Base-by-base conservation (phyloP, 2,888 invertebrate species). In the Crioceris asparagi region DNA sequence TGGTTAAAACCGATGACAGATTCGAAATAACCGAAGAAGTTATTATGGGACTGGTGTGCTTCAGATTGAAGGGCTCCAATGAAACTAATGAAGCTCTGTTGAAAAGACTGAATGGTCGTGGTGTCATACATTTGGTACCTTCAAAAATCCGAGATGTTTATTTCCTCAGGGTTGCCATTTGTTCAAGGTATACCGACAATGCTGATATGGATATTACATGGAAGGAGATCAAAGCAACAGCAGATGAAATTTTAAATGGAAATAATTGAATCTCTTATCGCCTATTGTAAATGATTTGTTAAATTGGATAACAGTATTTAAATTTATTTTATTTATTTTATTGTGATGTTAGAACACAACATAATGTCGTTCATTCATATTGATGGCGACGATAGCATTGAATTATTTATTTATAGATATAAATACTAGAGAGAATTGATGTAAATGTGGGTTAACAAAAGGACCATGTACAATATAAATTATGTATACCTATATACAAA, bases 1-100 rank as follows among this genome's bases (percentile, higher is more conserved):
- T 83, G n/a, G 78, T 92, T 0, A 57, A 64, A 33, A 61, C 65
- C 1, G 91, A 96, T 60, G 62, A 70, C 1, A 71, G 84, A 45
- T 96, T 94, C 58, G 96, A 97, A 66, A 71, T 98, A 38, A 76
- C 82, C 14, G 79, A 82, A 38, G 86, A 93, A 53, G 91, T 91
- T 4, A 72, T 80, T n/a, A 77, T 98, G 76, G 97, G 94, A 1
- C 72, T 98, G 11, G 94, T 96, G 19, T 98, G 97, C 67, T 99
- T 98, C 69, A 74, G 92, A 50, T 64, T 97, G 10, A 94, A 92
- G 71, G 84, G 80, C 6, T 66, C 72, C 1, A 92, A 94, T 59
- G 86, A 86, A 45, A 51, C 74, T 2, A 94, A 87, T 56, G 91
- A 94, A 60, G 68, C 70, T 3, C 66, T 94, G 2, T 63, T 92